A percentile compares a stretch with the other conserved stretches of the same genome.
Conservation (phyloP, 1,140 invertebrate genomes). For the Cyclina sinensis region DNA sequence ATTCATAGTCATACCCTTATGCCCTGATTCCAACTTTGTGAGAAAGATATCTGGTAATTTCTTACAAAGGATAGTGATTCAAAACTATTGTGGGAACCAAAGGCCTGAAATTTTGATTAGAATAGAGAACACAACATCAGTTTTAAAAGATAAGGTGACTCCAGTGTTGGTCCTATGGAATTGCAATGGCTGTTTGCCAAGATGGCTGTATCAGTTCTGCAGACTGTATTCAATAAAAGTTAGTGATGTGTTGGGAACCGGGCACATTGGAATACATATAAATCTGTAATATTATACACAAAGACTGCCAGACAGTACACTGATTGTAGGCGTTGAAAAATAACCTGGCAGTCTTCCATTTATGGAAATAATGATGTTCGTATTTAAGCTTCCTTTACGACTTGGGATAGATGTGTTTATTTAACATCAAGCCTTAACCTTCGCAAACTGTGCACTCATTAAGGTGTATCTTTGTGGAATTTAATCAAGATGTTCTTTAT, state of each 20-base stretch:
- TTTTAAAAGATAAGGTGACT: too few species aligned
- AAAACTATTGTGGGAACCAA: too few species aligned
- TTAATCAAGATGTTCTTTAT: neutral
- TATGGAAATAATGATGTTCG: neutral
- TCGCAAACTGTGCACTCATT: neutral
- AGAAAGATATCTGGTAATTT: too few species aligned
- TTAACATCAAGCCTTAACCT: neutral
- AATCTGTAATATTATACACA: neutral
- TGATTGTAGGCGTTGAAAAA: conserved; percentile 5
- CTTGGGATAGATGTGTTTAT: neutral
- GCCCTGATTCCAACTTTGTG: too few species aligned
- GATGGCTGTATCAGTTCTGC: neutral
- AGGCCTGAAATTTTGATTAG: too few species aligned
- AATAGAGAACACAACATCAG: too few species aligned
- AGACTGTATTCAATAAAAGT: neutral
- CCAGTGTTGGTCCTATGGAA: neutral
- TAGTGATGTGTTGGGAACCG: neutral
- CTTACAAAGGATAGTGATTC: too few species aligned
- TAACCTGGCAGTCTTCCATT: neutral
- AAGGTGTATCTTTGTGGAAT: neutral
- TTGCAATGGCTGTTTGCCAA: neutral
- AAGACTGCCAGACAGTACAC: neutral
- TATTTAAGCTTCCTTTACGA: neutral
- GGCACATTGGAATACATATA: neutral
- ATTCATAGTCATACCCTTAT: too few species aligned